Conservation (phyloP, 2,113 vertebrate genomes). For the Gyps fulvus region DNA sequence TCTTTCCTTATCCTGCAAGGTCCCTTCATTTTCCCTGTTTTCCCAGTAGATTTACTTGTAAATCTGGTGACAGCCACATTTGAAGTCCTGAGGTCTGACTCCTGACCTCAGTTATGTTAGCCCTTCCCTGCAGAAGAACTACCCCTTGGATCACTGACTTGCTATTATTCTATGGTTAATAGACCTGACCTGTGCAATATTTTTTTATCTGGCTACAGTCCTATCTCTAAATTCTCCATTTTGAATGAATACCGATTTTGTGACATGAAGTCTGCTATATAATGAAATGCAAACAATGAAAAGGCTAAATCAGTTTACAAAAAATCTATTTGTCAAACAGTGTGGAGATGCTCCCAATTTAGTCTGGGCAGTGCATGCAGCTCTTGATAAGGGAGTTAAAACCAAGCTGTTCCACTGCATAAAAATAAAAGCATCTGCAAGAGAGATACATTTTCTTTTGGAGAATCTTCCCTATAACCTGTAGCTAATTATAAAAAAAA, state of each 20-base stretch:
- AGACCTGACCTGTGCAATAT: constrained; percentile 72
- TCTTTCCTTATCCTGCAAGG: not conserved
- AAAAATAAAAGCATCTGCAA: constrained; percentile 65
- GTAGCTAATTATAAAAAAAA: constrained; percentile 58
- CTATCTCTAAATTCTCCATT: constrained; percentile 75
- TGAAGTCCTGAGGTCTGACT: constrained; percentile 56
- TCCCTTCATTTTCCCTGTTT: constrained; percentile 49
- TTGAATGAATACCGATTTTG: constrained; percentile 78
- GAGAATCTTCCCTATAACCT: constrained; percentile 62
- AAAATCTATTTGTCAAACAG: constrained; percentile 80
- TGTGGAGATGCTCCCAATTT: constrained; percentile 73
- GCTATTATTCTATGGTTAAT: constrained; percentile 75
- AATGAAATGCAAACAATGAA: constrained; percentile 81
- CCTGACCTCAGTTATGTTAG: constrained; percentile 62
- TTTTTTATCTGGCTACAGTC: constrained; percentile 69
- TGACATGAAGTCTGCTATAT: constrained; percentile 72
- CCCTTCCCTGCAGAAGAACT: constrained; percentile 56
- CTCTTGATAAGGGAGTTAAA: constrained; percentile 76
- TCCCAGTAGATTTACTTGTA: constrained; percentile 62
- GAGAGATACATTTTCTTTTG: constrained; percentile 51
- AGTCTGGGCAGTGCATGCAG: constrained; percentile 57
- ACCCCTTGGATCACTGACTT: constrained; percentile 63
- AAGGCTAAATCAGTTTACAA: constrained; percentile 77
- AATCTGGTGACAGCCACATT: constrained; percentile 37
- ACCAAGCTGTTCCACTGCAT: constrained; percentile 37